These are phyloP conservation scores for human (Homo sapiens) DNA, from an alignment of 2,113 vertebrate species.

Conservation along the genomic window DNA sequence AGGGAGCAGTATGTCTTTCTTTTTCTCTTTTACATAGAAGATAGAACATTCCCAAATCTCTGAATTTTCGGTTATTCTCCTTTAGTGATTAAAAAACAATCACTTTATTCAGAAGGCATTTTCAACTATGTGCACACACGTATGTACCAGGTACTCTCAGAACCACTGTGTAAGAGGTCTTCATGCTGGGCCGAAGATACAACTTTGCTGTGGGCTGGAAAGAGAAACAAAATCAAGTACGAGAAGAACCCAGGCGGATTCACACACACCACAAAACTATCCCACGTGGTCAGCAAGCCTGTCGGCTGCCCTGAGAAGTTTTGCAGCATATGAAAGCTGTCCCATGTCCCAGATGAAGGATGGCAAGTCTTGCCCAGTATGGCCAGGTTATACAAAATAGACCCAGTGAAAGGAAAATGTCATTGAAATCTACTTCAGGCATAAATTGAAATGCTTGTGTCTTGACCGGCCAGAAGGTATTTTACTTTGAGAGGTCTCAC, in stretches of 20 bases:
- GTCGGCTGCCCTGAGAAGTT: not conserved
- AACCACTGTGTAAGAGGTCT: not conserved
- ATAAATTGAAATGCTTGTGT: not conserved
- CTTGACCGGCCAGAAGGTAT: not conserved
- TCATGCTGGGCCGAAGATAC: not conserved
- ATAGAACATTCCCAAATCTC: not conserved
- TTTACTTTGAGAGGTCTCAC: not conserved
- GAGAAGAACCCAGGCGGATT: not conserved
- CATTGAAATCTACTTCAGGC: conserved; percentile 5
- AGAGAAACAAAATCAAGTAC: conserved; percentile 28
- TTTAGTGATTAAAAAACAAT: not conserved
- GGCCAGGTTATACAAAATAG: not conserved
- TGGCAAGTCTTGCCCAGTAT: not conserved
- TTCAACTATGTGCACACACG: not conserved
- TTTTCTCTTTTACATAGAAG: not conserved
- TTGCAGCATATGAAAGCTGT: not conserved
- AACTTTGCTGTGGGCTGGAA: conserved; percentile 3
- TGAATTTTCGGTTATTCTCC: not conserved
- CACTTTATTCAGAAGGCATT: conserved; percentile 40
- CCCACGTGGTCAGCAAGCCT: not conserved
- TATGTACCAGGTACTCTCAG: not conserved
- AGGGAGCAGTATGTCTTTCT: not conserved
- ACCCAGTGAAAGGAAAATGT: not conserved
- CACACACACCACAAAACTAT: not conserved
- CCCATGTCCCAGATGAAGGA: not conserved